phyloP scores from a whole-genome alignment of 2,888 invertebrate species.

The Diplazon laetatorius region DNA sequence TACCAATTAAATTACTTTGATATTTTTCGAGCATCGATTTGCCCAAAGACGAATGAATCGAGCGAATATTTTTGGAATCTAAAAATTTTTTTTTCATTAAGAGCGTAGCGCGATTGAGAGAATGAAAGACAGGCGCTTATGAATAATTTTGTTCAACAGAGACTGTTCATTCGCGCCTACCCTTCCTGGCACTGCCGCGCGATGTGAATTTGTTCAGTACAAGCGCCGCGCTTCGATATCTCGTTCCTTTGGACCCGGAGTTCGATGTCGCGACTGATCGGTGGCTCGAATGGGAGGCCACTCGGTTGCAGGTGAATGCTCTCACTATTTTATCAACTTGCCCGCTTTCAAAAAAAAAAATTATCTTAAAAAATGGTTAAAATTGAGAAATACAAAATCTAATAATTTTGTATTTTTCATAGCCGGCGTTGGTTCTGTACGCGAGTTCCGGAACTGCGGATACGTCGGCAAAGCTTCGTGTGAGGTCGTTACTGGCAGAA shows the following conservation, averaged over 20 bases:
- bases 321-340: too few relatives aligned
- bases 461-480: constrained; percentile 84
- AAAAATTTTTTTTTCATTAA: constrained; percentile 21
- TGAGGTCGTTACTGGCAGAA: constrained; percentile 85
- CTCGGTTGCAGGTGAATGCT: constrained; percentile 80
- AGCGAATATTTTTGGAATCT: too few relatives aligned
- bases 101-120: not conserved
- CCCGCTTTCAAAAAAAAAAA: too few relatives aligned
- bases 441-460: constrained; percentile 83
- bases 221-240: constrained; percentile 88
- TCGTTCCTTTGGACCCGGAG: constrained; percentile 84
- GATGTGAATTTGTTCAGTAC: constrained; percentile 88
- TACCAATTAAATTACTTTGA: too few relatives aligned
- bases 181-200: constrained; percentile 86
- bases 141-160: constrained; percentile 80
- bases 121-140: not conserved
- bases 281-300: constrained; percentile 83
- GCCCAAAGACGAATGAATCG: too few relatives aligned
- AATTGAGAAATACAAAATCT: too few relatives aligned
- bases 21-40: too few relatives aligned
- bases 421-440: constrained; percentile 85
- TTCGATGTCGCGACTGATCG: constrained; percentile 74
- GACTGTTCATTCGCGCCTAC: constrained; percentile 85
- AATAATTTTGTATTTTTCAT: constrained; percentile 34
- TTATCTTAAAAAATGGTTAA: too few relatives aligned